Evolutionary conservation across 2,888 invertebrate species (phyloP), one percentile per base, ranked within the genome.

Genomic region (Physocephala rufipes): DNA sequence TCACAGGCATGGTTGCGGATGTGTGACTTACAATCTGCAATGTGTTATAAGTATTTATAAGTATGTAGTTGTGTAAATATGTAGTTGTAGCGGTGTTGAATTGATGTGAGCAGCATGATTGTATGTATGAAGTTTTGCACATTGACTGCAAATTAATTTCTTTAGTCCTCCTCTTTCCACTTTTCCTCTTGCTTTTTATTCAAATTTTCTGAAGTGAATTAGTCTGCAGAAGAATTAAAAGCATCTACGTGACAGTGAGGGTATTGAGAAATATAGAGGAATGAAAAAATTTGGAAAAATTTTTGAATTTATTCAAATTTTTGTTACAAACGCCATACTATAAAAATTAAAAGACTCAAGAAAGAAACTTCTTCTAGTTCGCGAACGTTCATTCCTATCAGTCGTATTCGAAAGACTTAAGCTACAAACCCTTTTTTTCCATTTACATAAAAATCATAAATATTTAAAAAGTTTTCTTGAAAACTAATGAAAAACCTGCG

Each of bases 331-430:
- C 36, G 36, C 5, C 36, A 36, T n/a, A n/a, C n/a, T n/a, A n/a
- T n/a, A 36, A 36, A 36, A 36, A 36, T 7, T 4, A 9, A 26
- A 55, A 55, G 55, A 55, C 55, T 55, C 24, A 55, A 19, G 55
- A 1, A 55, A 26, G 26, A 12, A 55, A 55, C 55, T 55, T 4
- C 15, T 15, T 7, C 0, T 15, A 19, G 26, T 55, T 1, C 9
- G 36, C 36, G 36, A 7, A 9, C 36, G 36, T 36, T 36, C 36
- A 9, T 36, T 36, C 9, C 5, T 9, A 7, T 9, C 5, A 36
- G 9, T 36, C 36, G 36, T 26, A 55, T 24, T 2, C 58, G 47
- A 67, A 67, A 67, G 67, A 67, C 67, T 67, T 59, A 61, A 67
- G 67, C 45, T 1, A 55, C 67, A 36, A 67, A 65, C 65, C 28